These are phyloP conservation scores for Rotaria socialis DNA, from an alignment of 2,888 invertebrate species.

Conservation along the genomic window DNA sequence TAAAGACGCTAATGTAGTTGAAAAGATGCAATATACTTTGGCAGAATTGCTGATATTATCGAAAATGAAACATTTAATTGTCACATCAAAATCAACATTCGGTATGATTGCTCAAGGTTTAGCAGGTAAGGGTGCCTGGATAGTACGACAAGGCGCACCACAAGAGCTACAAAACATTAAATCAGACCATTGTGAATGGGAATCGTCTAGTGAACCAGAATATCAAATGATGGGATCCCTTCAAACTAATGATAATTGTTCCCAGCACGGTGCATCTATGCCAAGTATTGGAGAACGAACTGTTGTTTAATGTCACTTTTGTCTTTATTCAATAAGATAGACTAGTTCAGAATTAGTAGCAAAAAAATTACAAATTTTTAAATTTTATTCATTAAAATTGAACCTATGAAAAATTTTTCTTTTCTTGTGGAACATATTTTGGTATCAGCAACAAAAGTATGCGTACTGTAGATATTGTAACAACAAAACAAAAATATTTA, in stretches of 20 bases:
- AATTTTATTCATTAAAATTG: no score
- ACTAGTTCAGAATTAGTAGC: no score
- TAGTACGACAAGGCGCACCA: background rate
- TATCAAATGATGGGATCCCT: background rate
- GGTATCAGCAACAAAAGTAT: no score
- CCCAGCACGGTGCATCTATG: background rate
- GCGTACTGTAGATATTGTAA: no score
- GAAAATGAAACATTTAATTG: background rate
- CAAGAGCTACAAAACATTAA: background rate
- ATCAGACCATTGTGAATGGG: background rate
- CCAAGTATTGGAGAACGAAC: constrained; percentile 14
- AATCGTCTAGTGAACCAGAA: constrained; percentile 2
- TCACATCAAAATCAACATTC: background rate
- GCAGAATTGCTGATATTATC: background rate
- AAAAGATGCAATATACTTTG: background rate
- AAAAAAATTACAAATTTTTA: no score
- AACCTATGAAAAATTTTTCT: no score
- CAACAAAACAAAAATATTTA: no score
- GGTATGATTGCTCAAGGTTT: constrained; percentile 15
- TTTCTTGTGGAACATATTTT: no score
- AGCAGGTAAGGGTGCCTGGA: background rate
- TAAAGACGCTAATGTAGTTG: background rate
- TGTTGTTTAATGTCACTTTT: background rate
- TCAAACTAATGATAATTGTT: background rate
- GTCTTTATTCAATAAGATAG: no score